phyloP scores from a whole-genome alignment of 2,888 invertebrate species.

The Monochamus alternatus region DNA sequence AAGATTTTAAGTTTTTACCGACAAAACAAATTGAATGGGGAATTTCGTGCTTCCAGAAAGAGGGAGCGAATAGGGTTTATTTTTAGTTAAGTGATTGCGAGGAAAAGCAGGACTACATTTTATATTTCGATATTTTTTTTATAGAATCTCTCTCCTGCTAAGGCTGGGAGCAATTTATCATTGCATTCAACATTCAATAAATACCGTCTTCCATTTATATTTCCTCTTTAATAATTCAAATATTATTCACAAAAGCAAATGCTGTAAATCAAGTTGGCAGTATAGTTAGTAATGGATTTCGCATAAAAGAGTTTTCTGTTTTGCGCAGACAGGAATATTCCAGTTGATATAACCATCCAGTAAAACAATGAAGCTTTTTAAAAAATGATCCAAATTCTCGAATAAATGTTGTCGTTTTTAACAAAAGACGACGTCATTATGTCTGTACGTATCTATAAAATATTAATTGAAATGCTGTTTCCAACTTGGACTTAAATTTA shows the following conservation, averaged over 20 bases:
- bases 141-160: neutral
- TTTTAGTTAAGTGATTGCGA: slow-evolving; percentile 17
- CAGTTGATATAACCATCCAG: neutral
- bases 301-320: slow-evolving; percentile 22
- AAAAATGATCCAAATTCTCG: neutral
- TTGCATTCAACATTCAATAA: slow-evolving; percentile 31
- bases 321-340: neutral
- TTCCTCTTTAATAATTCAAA: slow-evolving; percentile 35
- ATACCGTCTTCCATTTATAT: slow-evolving; percentile 31
- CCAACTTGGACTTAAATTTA: neutral
- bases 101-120: slow-evolving; percentile 5
- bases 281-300: slow-evolving; percentile 31
- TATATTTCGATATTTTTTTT: slow-evolving; percentile 30
- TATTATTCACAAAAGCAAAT: slow-evolving; percentile 30
- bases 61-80: slow-evolving; percentile 1
- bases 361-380: neutral
- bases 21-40: too few species aligned
- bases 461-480: neutral
- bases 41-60: neutral
- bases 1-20: too few species aligned
- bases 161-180: slow-evolving; percentile 30
- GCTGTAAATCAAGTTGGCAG: slow-evolving; percentile 35
- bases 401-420: neutral
- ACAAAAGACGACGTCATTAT: neutral
- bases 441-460: neutral